Evolutionary conservation across 2,113 vertebrate species (phyloP).

Genomic region (Poeciliopsis occidentalis): DNA sequence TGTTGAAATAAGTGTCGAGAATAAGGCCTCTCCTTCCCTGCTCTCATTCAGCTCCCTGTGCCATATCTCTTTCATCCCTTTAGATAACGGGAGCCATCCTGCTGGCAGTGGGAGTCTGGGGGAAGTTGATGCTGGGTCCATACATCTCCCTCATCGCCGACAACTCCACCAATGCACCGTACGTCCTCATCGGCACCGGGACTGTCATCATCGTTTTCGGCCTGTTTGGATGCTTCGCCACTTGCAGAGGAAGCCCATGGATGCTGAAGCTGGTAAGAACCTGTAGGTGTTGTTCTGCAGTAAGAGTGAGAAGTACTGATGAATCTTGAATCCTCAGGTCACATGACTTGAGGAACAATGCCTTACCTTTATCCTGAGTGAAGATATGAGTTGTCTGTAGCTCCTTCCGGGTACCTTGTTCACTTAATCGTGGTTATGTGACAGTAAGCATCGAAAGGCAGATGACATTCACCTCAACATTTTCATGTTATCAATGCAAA

Average conservation of each 20-base stretch:
- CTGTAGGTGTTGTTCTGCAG: slow-evolving; percentile 1
- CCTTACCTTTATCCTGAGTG: slow-evolving; percentile 45
- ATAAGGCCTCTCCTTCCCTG: slow-evolving; percentile 47
- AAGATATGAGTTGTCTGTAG: slow-evolving; percentile 38
- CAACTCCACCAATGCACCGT: slow-evolving; percentile 98
- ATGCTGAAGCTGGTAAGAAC: slow-evolving; percentile 97
- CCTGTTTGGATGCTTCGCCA: slow-evolving; percentile 97
- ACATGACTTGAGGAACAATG: slow-evolving; percentile 46
- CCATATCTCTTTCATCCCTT: slow-evolving; percentile 15
- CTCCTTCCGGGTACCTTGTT: slow-evolving; percentile 25
- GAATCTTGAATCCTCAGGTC: slow-evolving; percentile 47
- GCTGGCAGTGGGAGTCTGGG: slow-evolving; percentile 96
- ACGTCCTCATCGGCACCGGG: slow-evolving; percentile 96
- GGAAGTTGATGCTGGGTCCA: slow-evolving; percentile 95
- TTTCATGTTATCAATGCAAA: slow-evolving; percentile 59
- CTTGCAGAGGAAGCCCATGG: slow-evolving; percentile 98
- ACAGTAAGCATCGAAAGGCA: slow-evolving; percentile 8
- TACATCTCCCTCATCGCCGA: slow-evolving; percentile 98
- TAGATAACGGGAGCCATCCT: slow-evolving; percentile 98
- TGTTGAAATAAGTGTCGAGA: slow-evolving; percentile 41
- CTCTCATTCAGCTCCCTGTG: slow-evolving; percentile 42
- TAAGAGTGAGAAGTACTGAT: slow-evolving; percentile 20
- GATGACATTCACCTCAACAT: slow-evolving; percentile 28
- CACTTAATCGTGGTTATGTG: slow-evolving; percentile 41
- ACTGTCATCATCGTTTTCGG: slow-evolving; percentile 97